Conservation (phyloP, 2,113 vertebrate genomes). For the Corythornis cristatus region DNA sequence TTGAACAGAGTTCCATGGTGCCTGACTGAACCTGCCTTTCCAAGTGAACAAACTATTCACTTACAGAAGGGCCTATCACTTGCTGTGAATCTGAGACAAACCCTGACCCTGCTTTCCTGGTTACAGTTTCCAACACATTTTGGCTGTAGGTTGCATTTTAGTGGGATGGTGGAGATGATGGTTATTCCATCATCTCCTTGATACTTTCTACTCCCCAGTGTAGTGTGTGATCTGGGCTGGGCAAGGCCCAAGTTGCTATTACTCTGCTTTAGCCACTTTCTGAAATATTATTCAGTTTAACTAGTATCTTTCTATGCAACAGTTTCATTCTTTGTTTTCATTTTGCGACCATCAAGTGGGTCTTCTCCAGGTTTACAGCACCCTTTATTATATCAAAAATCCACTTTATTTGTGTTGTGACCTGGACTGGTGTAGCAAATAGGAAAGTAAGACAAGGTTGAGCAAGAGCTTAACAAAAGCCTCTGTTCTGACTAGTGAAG, state of each 20-base stretch:
- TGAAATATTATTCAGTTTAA: neutral
- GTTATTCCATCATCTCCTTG: accelerated
- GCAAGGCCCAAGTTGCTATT: neutral
- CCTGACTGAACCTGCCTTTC: neutral
- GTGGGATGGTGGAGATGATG: accelerated
- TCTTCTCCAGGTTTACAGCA: neutral
- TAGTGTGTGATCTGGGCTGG: neutral
- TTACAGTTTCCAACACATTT: accelerated
- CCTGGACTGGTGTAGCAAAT: accelerated
- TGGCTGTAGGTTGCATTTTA: neutral
- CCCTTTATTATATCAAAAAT: neutral
- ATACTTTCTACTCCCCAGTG: neutral
- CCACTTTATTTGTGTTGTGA: neutral
- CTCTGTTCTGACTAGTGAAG: neutral
- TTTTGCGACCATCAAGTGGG: neutral
- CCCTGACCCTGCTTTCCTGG: neutral
- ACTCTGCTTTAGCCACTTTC: neutral
- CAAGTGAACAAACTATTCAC: neutral
- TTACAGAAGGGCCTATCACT: accelerated
- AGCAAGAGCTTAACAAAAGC: neutral
- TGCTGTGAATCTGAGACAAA: neutral
- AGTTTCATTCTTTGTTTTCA: neutral
- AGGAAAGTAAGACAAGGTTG: neutral
- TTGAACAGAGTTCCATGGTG: neutral
- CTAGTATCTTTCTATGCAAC: neutral